Percentiles rank a stretch among this genome's conserved stretches.
These are phyloP conservation scores for Leptopilina myrica DNA, from an alignment of 2,888 invertebrate genomes.

Conservation along the genomic window DNA sequence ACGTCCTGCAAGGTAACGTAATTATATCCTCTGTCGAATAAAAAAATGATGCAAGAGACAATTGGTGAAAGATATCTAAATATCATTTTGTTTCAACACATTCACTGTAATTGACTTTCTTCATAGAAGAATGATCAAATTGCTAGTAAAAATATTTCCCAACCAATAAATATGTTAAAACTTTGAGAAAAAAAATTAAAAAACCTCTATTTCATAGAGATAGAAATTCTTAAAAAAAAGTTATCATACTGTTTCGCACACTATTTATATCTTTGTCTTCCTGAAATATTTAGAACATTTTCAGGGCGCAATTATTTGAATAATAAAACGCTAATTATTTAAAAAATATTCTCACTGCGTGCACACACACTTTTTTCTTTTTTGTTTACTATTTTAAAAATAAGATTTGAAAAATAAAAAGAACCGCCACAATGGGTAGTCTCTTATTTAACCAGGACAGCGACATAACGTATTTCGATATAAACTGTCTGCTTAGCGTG, in stretches of 20 bases:
- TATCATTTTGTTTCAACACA: conserved; percentile 22
- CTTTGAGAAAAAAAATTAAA: not conserved
- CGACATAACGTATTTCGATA: conserved; percentile 52
- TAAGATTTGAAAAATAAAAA: conserved; percentile 29
- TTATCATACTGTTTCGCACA: conserved; percentile 36
- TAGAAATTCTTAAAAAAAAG: conserved; percentile 11
- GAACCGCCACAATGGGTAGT: conserved; percentile 41
- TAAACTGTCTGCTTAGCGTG: conserved; percentile 62
- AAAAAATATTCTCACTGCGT: conserved; percentile 24
- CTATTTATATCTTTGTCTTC: conserved; percentile 14
- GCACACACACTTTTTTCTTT: conserved; percentile 29
- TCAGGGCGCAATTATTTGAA: conserved; percentile 11
- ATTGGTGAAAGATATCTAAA: not conserved
- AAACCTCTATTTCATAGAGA: conserved; percentile 20
- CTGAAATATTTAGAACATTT: not conserved
- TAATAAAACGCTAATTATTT: conserved; percentile 22
- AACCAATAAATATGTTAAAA: conserved; percentile 19
- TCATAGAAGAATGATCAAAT: not conserved
- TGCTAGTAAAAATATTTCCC: not conserved
- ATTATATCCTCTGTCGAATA: not conserved
- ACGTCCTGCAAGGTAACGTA: conserved; percentile 9
- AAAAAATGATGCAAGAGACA: conserved; percentile 15
- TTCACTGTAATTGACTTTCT: not conserved
- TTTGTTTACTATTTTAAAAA: conserved; percentile 24
- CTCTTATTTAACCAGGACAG: conserved; percentile 52